Evolutionary conservation across 2,888 invertebrate genomes (phyloP).

Genomic region (Crioceris asparagi): DNA sequence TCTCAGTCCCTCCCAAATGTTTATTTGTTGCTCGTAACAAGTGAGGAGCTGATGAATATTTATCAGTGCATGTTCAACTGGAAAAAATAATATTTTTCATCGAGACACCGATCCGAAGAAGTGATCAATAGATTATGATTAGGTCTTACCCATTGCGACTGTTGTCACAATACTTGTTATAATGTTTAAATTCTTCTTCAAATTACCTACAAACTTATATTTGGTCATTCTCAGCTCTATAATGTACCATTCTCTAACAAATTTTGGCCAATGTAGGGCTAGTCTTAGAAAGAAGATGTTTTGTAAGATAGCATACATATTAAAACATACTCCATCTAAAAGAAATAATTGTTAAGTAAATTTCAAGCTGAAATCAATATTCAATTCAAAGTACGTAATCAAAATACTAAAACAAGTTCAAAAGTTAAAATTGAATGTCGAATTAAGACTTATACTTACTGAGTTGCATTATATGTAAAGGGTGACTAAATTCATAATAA

Average conservation of each 20-base stretch:
- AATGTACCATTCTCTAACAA: slow-evolving; percentile 19
- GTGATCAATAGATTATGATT: too few relatives aligned
- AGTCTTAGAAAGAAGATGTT: slow-evolving; percentile 14
- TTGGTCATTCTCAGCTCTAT: slow-evolving; percentile 15
- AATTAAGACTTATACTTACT: too few relatives aligned
- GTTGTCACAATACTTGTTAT: slow-evolving; percentile 4
- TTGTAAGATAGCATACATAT: slow-evolving; percentile 9
- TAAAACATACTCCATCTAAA: slow-evolving; percentile 10
- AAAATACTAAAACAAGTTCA: too few relatives aligned
- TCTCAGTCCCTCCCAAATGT: slow-evolving; percentile 4
- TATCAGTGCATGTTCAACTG: slow-evolving; percentile 17
- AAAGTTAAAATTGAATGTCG: too few relatives aligned
- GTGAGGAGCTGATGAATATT: slow-evolving; percentile 5
- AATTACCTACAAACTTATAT: slow-evolving; percentile 4
- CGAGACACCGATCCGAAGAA: background rate
- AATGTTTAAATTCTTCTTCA: slow-evolving; percentile 5
- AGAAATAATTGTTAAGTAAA: too few relatives aligned
- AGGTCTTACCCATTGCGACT: background rate
- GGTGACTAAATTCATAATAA: background rate
- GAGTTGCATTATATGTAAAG: too few relatives aligned
- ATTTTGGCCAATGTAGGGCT: slow-evolving; percentile 18
- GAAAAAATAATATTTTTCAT: slow-evolving; percentile 17
- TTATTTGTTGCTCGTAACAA: slow-evolving; percentile 2
- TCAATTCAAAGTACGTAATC: too few relatives aligned
- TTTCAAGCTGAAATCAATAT: too few relatives aligned